These are phyloP conservation scores for Aphis gossypii DNA, from an alignment of 1,140 invertebrate genomes.

Conservation along the genomic window DNA sequence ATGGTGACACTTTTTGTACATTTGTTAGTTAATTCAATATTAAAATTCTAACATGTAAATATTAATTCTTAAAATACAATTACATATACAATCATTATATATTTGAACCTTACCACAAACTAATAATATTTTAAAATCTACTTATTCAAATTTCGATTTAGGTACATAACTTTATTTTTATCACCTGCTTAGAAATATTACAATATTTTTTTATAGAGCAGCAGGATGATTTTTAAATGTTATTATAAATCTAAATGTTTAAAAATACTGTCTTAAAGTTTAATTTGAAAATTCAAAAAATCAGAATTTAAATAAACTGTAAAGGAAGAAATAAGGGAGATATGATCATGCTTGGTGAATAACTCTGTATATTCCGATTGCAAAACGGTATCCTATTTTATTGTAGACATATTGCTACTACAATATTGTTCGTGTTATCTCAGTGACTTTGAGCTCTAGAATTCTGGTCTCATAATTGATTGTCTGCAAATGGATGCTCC, in stretches of 20 bases:
- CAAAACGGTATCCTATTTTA: neutral
- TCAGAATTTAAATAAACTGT: neutral
- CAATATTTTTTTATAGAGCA: neutral
- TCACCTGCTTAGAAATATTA: neutral
- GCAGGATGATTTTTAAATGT: neutral
- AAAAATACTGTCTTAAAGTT: neutral
- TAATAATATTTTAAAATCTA: neutral
- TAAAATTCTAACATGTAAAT: no score
- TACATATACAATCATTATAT: no score
- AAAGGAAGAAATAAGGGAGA: no score
- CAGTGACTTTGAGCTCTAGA: neutral
- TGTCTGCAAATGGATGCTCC: neutral
- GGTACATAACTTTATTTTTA: neutral
- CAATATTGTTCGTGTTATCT: neutral
- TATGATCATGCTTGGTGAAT: neutral
- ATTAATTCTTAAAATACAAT: no score
- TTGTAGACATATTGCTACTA: neutral
- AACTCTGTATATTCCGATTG: neutral
- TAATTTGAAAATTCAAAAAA: neutral
- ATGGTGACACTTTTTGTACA: no score
- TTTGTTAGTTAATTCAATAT: no score
- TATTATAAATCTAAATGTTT: neutral
- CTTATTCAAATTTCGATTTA: neutral
- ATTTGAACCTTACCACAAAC: no score
- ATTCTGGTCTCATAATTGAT: neutral